Conservation (phyloP, 1,140 invertebrate species). For the honey bee (Apis mellifera) region DNA sequence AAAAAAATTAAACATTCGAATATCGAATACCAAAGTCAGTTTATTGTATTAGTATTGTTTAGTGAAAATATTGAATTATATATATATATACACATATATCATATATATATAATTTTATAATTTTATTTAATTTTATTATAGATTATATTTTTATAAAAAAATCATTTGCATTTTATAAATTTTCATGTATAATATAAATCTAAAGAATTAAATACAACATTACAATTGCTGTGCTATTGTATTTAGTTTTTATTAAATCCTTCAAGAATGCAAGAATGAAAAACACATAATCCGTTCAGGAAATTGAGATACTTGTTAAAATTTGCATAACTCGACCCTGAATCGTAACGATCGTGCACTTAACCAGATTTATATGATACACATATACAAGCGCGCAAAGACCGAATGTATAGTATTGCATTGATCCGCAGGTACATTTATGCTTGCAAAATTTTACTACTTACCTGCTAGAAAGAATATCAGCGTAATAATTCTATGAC, state of each 20-base stretch:
- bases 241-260: not conserved
- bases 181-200: too few species aligned
- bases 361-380: constrained; percentile 36
- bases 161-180: not conserved
- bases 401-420: constrained; percentile 37
- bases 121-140: not conserved
- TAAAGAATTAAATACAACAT: not conserved
- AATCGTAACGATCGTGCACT: constrained; percentile 63
- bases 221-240: not conserved
- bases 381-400: constrained; percentile 37
- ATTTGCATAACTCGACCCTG: constrained; percentile 67
- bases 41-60: too few species aligned
- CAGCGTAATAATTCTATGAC: constrained; percentile 67
- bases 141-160: not conserved
- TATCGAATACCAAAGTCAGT: not conserved
- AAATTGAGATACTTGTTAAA: constrained; percentile 32
- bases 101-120: not conserved
- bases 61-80: not conserved
- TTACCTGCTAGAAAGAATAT: constrained; percentile 74
- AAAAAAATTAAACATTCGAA: constrained; percentile 43
- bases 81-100: too few species aligned
- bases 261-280: constrained; percentile 10
- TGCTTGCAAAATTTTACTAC: constrained; percentile 24
- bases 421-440: constrained; percentile 55
- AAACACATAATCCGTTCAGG: not conserved